Evolutionary conservation across 2,113 vertebrate species (phyloP).

Genomic region (Corapipo altera): DNA sequence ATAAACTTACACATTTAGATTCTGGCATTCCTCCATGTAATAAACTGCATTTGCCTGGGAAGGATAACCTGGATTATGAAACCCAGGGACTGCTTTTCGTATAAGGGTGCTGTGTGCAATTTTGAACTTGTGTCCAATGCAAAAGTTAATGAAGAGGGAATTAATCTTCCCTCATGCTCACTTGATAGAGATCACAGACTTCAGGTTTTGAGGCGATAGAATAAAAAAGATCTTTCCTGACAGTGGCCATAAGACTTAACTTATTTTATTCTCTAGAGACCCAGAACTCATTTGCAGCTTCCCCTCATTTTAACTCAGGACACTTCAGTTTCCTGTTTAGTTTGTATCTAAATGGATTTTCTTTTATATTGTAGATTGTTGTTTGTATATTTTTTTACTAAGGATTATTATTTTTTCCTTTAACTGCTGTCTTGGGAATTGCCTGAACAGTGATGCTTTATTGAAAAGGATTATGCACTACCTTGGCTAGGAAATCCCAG

Average conservation of each 20-base stretch:
- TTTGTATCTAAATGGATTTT: constrained; percentile 52
- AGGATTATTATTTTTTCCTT: constrained; percentile 55
- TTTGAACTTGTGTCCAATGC: not conserved
- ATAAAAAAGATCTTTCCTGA: not conserved
- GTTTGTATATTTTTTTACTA: constrained; percentile 58
- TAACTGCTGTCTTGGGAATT: constrained; percentile 49
- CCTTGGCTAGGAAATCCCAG: constrained; percentile 9
- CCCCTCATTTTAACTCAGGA: constrained; percentile 48
- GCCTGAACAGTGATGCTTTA: constrained; percentile 35
- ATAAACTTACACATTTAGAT: not conserved
- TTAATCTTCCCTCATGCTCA: constrained; percentile 1
- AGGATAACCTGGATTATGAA: not conserved
- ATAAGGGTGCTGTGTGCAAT: not conserved
- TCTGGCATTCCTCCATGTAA: not conserved
- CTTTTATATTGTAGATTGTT: constrained; percentile 48
- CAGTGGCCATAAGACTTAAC: not conserved
- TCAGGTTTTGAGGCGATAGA: constrained; percentile 1
- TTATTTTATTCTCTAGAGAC: constrained; percentile 18
- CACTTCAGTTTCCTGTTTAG: constrained; percentile 65
- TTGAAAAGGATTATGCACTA: constrained; percentile 44
- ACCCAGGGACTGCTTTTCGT: not conserved
- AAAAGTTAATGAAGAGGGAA: not conserved
- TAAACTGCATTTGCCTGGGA: not conserved
- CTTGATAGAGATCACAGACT: not conserved
- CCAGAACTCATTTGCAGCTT: constrained; percentile 40